These are phyloP conservation scores for Batillaria attramentaria DNA, from an alignment of 1,140 invertebrate genomes.

Conservation along the genomic window DNA sequence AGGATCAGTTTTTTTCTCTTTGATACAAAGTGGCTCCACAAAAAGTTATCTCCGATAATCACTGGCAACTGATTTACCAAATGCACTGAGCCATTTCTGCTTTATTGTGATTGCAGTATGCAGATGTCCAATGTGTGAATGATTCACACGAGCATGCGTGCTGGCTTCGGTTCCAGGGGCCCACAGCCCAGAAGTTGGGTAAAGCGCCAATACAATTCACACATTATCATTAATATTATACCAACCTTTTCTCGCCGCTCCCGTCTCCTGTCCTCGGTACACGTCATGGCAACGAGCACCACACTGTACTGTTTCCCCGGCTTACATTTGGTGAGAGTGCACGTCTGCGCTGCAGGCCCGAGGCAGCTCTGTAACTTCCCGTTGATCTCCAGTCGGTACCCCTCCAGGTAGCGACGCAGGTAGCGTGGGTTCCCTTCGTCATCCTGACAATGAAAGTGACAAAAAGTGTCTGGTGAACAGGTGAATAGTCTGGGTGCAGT, in stretches of 20 bases:
- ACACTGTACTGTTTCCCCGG: conserved; percentile 68
- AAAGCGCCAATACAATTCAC: neutral
- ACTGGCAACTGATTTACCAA: no score
- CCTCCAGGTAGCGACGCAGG: conserved; percentile 60
- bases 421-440: conserved; percentile 38
- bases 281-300: conserved; percentile 69
- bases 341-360: conserved; percentile 62
- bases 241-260: conserved; percentile 64
- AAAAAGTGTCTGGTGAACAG: no score
- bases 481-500: no score
- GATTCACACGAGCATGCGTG: no score
- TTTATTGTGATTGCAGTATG: no score
- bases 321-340: conserved; percentile 70
- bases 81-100: no score
- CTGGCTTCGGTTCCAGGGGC: no score
- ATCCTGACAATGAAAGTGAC: conserved; percentile 28
- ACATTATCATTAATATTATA: neutral
- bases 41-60: no score
- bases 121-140: no score
- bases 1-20: no score
- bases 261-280: conserved; percentile 63
- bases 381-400: conserved; percentile 72
- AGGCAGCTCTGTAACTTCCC: conserved; percentile 67
- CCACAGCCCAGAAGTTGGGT: no score
- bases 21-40: no score